These are phyloP conservation scores for Aptenodytes forsteri DNA, from an alignment of 2,113 vertebrate species.

Conservation along the genomic window DNA sequence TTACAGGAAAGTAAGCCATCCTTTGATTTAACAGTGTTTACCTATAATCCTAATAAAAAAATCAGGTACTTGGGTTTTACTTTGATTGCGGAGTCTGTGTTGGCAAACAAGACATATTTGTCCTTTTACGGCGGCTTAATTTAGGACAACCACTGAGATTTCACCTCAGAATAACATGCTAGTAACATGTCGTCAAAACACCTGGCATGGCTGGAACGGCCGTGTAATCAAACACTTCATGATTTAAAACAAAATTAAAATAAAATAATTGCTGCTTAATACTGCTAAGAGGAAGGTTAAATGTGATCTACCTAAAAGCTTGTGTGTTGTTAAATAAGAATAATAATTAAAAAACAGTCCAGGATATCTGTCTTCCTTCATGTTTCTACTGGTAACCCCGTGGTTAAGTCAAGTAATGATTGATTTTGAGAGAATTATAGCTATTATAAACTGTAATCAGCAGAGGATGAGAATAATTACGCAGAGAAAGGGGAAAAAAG, in stretches of 20 bases:
- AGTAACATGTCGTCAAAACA: neutral
- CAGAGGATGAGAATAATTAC: slow-evolving; percentile 80
- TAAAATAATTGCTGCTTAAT: slow-evolving; percentile 3
- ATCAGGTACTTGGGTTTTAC: neutral
- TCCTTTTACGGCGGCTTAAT: neutral
- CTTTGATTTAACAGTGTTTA: neutral
- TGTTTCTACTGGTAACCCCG: slow-evolving; percentile 65
- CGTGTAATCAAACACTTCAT: neutral
- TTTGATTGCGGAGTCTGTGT: neutral
- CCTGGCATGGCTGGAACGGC: neutral
- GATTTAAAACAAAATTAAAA: slow-evolving; percentile 9
- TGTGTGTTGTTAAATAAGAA: neutral
- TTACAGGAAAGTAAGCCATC: neutral
- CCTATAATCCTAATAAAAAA: neutral
- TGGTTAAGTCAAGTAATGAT: slow-evolving; percentile 74
- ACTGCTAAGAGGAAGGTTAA: neutral
- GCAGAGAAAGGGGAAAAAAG: slow-evolving; percentile 49
- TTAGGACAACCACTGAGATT: neutral
- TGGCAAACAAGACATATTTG: neutral
- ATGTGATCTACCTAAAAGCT: neutral
- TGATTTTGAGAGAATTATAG: slow-evolving; percentile 81
- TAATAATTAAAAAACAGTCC: slow-evolving; percentile 54
- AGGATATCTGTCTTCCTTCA: slow-evolving; percentile 60
- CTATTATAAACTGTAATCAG: slow-evolving; percentile 81
- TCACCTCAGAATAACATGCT: neutral